Evolutionary conservation across 2,797 vertebrate species (phyloP).

Genomic region (Dermochelys coriacea): DNA sequence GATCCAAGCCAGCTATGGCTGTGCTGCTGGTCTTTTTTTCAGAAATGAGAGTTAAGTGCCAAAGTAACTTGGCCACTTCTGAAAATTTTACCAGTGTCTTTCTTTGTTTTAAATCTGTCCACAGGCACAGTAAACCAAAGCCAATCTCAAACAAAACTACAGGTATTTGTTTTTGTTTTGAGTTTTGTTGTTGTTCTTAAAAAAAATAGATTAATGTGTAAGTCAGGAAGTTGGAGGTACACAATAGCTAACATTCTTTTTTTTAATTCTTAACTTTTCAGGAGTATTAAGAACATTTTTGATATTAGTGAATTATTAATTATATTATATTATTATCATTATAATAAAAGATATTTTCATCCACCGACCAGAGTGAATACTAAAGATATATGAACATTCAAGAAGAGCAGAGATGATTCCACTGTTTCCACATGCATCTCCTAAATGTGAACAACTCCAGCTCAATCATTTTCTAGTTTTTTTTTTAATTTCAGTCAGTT

Average conservation of each 20-base stretch:
- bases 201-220: neutral
- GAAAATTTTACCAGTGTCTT: neutral
- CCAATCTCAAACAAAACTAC: neutral
- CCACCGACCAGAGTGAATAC: constrained; percentile 1
- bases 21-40: neutral
- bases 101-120: constrained; percentile 16
- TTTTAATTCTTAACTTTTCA: constrained; percentile 21
- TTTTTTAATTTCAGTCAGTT: constrained; percentile 43
- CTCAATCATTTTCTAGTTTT: constrained; percentile 37
- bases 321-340: neutral
- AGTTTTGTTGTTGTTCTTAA: neutral
- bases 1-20: neutral
- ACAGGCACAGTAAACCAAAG: neutral
- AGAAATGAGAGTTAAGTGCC: neutral
- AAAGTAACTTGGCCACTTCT: neutral
- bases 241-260: neutral
- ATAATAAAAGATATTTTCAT: constrained; percentile 29
- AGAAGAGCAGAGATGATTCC: neutral
- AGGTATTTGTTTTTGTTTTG: neutral
- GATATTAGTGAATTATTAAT: constrained; percentile 34
- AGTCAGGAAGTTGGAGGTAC: constrained; percentile 12
- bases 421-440: neutral
- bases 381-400: constrained; percentile 28
- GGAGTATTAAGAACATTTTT: constrained; percentile 28
- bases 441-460: constrained; percentile 14